Evolutionary conservation across 2,113 vertebrate species (phyloP).

Genomic region (Cynoglossus semilaevis): DNA sequence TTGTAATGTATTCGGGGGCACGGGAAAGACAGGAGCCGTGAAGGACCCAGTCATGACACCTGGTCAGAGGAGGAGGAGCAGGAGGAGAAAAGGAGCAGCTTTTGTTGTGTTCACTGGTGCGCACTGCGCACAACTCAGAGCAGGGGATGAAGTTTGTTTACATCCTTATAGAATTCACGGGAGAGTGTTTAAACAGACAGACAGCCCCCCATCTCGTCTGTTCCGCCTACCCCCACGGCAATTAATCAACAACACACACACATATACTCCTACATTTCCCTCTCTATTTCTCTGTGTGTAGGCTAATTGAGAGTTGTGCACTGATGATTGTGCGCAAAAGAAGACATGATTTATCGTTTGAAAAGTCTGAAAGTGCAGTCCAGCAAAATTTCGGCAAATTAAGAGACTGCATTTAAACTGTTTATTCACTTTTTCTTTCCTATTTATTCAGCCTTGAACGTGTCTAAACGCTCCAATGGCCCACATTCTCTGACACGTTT

Average conservation of each 20-base stretch:
- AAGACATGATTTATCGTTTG: conserved; percentile 70
- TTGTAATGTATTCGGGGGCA: conserved; percentile 99
- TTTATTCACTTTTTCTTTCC: conserved; percentile 27
- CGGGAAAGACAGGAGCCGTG: conserved; percentile 91
- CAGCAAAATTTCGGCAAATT: conserved; percentile 55
- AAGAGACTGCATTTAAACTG: conserved; percentile 12
- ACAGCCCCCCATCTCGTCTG: conserved; percentile 66
- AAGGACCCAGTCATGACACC: conserved; percentile 94
- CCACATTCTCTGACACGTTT: not conserved
- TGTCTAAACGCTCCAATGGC: not conserved
- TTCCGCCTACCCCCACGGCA: conserved; percentile 56
- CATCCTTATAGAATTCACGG: conserved; percentile 74
- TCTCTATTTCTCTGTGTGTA: not conserved
- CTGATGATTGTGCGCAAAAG: conserved; percentile 65
- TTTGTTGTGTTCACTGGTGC: conserved; percentile 79
- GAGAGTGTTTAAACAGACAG: conserved; percentile 75
- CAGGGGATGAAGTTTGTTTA: conserved; percentile 78
- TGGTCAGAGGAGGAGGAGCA: conserved; percentile 82
- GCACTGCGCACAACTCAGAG: conserved; percentile 67
- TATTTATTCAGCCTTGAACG: conserved; percentile 10
- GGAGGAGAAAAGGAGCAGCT: conserved; percentile 73
- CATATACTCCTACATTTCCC: not conserved
- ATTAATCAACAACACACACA: conserved; percentile 71
- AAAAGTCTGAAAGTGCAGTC: conserved; percentile 68
- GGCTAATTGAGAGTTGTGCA: conserved; percentile 41